Base-by-base conservation (phyloP, 2,888 invertebrate species). In the Tetranychus truncatus region DNA sequence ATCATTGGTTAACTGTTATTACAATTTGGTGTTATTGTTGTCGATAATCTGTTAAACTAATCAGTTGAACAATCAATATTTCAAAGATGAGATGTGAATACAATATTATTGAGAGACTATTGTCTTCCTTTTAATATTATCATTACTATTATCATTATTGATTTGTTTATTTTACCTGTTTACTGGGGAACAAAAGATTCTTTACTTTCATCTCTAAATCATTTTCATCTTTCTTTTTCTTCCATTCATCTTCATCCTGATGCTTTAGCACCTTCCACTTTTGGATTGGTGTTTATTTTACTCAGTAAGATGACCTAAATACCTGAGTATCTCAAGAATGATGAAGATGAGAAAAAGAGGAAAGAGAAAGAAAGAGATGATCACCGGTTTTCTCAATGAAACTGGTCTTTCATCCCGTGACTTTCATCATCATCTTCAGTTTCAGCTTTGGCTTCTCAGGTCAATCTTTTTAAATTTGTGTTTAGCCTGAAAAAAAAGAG, bases 311-410 rank as follows among this genome's bases (percentile, higher is more conserved):
- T 55, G 55, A 55, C 55, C 55, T 55, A 55, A 55, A 55, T 55
- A 55, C 55, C 6, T 55, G 55, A 7, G 55, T 55, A 9, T 55
- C 66, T n/a, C 5, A n/a, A 66, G 69, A 69, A 24, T 69, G 69
- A 69, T 69, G 69, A 24, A 18, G 34, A 69, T 24, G 69, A 69
- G 11, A 20, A 24, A 69, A n/a, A n/a, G n/a, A 69, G 69, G n/a
- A 11, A 69, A 24, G n/a, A 69, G 69, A 24, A 24, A 69, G 21
- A 69, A 4, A 69, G 69, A 69, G n/a, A 69, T 15, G 55, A 55
- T 55, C 55, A 55, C 55, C 55, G 55, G 55, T 55, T 55, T 15
- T 15, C 15, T 55, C 55, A 55, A 55, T 55, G 55, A 55, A 55
- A 55, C 55, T 55, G 55, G 55, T 55, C 55, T 55, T 34, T 34